phyloP scores from a whole-genome alignment of 2,113 vertebrate species.

The Chaetura pelagica region DNA sequence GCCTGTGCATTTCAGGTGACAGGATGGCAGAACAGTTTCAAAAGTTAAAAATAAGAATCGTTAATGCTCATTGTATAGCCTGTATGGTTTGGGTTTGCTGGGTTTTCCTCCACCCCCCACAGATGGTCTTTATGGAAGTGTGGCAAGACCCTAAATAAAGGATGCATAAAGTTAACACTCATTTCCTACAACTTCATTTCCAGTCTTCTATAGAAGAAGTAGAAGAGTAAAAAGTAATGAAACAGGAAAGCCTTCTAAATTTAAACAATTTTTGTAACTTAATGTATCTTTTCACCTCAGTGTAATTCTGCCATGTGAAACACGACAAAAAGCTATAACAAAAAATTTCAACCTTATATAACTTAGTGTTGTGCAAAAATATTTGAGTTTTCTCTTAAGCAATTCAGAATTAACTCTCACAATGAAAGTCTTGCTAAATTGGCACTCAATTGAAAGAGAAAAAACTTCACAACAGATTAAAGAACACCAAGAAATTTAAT shows the following conservation, averaged over 20 bases:
- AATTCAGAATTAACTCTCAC: slow-evolving; percentile 38
- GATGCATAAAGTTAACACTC: not conserved
- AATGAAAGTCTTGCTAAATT: slow-evolving; percentile 33
- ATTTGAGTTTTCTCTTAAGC: slow-evolving; percentile 30
- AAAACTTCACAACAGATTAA: slow-evolving; percentile 56
- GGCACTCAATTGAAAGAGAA: slow-evolving; percentile 47
- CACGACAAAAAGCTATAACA: not conserved
- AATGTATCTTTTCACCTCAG: slow-evolving; percentile 10
- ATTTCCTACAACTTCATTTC: slow-evolving; percentile 37
- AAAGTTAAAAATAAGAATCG: not conserved
- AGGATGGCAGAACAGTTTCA: not conserved
- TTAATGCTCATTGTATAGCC: not conserved
- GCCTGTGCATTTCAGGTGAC: not conserved
- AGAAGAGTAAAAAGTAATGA: slow-evolving; percentile 12
- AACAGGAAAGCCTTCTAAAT: slow-evolving; percentile 47
- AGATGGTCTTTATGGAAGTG: not conserved
- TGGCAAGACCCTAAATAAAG: not conserved
- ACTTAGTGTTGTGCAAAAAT: slow-evolving; percentile 29
- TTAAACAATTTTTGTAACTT: slow-evolving; percentile 18
- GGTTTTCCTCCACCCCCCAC: not conserved
- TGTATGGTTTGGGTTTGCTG: slow-evolving; percentile 5
- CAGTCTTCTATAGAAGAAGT: not conserved
- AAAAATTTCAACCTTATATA: slow-evolving; percentile 30
- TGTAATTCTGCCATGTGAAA: not conserved
- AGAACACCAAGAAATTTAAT: slow-evolving; percentile 64